Percentiles rank a stretch among this genome's conserved stretches.
Conservation (phyloP, 2,113 vertebrate genomes). For the Leucoraja erinaceus region DNA sequence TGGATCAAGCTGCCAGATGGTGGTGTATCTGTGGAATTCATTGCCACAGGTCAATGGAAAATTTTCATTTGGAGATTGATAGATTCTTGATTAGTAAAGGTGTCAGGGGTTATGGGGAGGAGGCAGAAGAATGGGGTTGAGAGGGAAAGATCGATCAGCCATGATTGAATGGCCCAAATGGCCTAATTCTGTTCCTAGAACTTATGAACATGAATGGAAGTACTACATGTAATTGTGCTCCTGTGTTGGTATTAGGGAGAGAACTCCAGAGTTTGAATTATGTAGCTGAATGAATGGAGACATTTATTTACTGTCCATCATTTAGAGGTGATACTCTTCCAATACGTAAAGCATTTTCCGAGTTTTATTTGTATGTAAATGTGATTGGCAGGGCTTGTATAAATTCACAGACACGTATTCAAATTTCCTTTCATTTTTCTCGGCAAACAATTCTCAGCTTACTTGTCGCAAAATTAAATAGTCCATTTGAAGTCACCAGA, state of each 20-base stretch:
- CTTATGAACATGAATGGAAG: neutral
- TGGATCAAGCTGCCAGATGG: no score
- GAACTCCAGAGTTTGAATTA: neutral
- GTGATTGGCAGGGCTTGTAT: neutral
- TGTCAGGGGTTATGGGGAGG: no score
- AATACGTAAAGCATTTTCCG: neutral
- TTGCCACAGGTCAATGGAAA: no score
- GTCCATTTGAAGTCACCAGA: neutral
- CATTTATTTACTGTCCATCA: neutral
- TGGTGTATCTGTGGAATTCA: no score
- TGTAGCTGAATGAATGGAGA: neutral
- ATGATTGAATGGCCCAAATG: no score
- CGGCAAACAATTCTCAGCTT: neutral
- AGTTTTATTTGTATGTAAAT: neutral
- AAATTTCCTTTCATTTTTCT: neutral
- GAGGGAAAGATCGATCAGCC: no score
- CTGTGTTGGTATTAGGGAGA: neutral
- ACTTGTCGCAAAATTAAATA: neutral
- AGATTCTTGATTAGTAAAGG: no score
- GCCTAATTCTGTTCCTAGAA: neutral
- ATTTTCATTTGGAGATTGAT: no score
- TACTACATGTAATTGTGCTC: neutral
- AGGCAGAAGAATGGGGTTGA: no score
- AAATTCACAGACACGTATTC: neutral
- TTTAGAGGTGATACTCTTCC: neutral